These are phyloP conservation scores for Morus bassanus DNA, from an alignment of 2,797 vertebrate genomes.

Conservation along the genomic window DNA sequence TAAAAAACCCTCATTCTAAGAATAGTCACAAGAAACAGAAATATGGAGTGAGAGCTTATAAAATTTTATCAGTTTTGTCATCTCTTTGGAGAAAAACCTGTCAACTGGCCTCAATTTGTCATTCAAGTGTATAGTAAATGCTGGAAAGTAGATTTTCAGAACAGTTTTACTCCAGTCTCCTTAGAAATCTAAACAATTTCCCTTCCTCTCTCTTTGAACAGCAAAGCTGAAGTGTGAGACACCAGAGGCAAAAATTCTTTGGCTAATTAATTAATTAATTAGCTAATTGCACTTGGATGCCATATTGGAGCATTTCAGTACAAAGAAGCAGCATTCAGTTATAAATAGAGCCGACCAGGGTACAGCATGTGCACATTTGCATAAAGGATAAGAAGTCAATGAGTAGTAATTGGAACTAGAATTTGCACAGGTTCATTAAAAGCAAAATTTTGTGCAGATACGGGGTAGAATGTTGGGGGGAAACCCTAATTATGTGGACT, in stretches of 20 bases:
- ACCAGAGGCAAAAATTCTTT: neutral
- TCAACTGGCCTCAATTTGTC: slow-evolving; percentile 29
- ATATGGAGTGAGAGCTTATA: neutral
- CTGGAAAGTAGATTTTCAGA: neutral
- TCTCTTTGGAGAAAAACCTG: neutral
- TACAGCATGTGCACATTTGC: neutral
- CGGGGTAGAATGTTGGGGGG: neutral
- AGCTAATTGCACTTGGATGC: neutral
- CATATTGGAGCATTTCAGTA: neutral
- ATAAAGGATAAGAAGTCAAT: neutral
- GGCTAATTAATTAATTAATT: slow-evolving; percentile 2
- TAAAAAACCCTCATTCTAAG: neutral
- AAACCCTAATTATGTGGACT: neutral
- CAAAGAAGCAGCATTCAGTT: neutral
- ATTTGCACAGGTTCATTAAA: neutral
- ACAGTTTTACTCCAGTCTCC: neutral
- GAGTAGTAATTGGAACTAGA: neutral
- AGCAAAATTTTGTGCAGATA: neutral
- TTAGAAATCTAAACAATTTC: neutral
- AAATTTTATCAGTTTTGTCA: slow-evolving; percentile 10
- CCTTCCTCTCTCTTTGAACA: neutral
- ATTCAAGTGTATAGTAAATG: neutral
- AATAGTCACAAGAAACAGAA: slow-evolving; percentile 11
- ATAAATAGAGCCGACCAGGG: neutral
- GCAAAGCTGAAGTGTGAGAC: neutral